Base-by-base conservation (phyloP, 2,888 invertebrate species). In the Emmelina monodactyla region DNA sequence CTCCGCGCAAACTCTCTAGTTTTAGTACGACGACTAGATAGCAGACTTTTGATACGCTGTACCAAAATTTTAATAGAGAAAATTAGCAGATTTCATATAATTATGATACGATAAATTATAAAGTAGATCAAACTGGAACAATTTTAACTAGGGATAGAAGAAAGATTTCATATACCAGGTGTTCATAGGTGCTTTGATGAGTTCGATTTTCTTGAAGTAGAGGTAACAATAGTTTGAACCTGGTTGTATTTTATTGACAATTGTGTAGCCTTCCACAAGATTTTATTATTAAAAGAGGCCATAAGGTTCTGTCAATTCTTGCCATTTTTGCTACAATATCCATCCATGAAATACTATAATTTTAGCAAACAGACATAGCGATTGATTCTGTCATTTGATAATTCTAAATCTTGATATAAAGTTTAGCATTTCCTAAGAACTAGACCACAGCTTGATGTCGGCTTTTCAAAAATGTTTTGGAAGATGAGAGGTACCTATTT, bases 371-470 rank as follows among this genome's bases (percentile, higher is more conserved):
- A 63, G 53, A 61, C 48, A 47, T 70, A 72, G 68, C 54, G 60
- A 58, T 60, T 64, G 55, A 58, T 58, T 55, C 58, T 59, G 54
- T 61, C 58, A 55, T 62, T 62, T 57, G 43, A 59, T 53, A 58
- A 59, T 13, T 4, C 52, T 71, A 73, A 69, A 73, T 72, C 67
- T 62, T 56, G 68, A 71, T 61, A 59, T 66, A 45, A 66, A 67
- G 66, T 66, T 62, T 73, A 73, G 71, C 63, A 64, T 67, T 63
- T 60, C 66, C n/a, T n/a, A 68, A 60, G 61, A 62, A 63, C 58
- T 76, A 75, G 76, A 56, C 70, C 68, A 72, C 75, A 71, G 70
- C 69, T 71, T 67, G 72, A 76, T 73, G 75, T 76, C 75, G 68
- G 69, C 75, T 76, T 72, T 68, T 66, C 69, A 73, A 76, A 55